These are phyloP conservation scores for Drosophila leontia DNA, from an alignment of 1,140 invertebrate species.

Conservation along the genomic window DNA sequence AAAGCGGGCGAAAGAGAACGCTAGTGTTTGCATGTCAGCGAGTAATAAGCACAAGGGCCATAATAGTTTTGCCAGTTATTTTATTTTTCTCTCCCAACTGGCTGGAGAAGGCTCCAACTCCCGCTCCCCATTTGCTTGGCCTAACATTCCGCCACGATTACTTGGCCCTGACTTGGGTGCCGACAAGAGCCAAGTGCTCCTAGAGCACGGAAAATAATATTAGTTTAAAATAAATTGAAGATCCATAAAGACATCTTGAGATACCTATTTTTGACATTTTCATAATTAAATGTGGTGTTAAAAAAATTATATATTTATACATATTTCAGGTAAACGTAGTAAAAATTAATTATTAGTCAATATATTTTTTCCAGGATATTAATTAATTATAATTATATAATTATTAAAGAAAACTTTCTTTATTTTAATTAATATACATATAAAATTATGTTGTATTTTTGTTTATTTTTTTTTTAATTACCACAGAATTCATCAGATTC, in stretches of 20 bases:
- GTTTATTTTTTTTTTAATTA: too few relatives aligned
- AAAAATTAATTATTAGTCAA: neutral
- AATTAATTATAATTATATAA: too few relatives aligned
- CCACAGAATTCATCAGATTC: neutral
- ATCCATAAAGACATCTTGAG: neutral
- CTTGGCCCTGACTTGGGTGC: conserved; percentile 52
- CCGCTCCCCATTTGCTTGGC: conserved; percentile 31
- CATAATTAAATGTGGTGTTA: neutral
- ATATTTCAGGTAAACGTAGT: neutral
- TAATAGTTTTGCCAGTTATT: conserved; percentile 82
- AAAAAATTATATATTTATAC: neutral
- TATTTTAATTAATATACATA: too few relatives aligned
- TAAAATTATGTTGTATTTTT: too few relatives aligned
- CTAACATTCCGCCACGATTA: conserved; percentile 64
- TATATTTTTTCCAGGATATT: too few relatives aligned
- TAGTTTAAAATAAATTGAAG: neutral
- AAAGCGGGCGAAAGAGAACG: conserved; percentile 32
- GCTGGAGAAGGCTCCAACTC: neutral
- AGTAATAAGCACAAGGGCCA: conserved; percentile 83
- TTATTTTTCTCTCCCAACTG: conserved; percentile 44
- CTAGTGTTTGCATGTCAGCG: conserved; percentile 81
- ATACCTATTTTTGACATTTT: neutral
- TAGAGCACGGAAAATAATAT: conserved; percentile 6
- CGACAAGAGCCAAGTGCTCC: conserved; percentile 31
- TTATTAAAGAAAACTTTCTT: too few relatives aligned